Evolutionary conservation across 37 sponge, comb jelly and placozoan genomes (phyloP), one percentile per base, ranked within the genome.

Genomic region (Agelas oroides): DNA sequence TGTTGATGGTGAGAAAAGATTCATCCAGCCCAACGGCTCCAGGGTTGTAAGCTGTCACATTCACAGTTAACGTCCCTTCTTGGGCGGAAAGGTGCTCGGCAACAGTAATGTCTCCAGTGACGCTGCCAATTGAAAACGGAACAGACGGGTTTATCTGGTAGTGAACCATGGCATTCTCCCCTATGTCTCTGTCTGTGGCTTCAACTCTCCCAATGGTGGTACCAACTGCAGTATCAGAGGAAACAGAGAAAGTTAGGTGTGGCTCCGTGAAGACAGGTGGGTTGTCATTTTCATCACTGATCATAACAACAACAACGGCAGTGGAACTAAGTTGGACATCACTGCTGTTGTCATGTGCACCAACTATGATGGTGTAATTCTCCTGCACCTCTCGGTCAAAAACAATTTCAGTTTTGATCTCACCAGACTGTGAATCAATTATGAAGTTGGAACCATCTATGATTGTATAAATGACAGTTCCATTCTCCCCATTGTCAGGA

Each of bases 201-300:
- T 56, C 25, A 28, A 86, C 46, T 20, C 52, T 35, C 8, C 74
- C 28, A 5, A 93, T 62, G 6, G 63, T 23, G 3, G 55, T 54
- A n/a, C 82, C 81, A 18, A 68, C 53, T 53, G 80, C 14, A 53
- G 75, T 33, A 65, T 72, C 55, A 52, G 79, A 80, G n/a, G 81
- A 33, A 17, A 87, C 23, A 5, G 34, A 24, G 15, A 71, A 56
- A 17, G 57, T 62, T 36, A 59, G 53, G 28, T 31, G 46, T 27
- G 46, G 3, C 3, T 34, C 59, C 17, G 20, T 20, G 71, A 82
- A 82, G 32, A 41, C 38, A 2, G 87, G 87, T 17, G 28, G 16
- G 54, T 87, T 71, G 74, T 87, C 87, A 27, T 87, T 73, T 11
- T 52, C 28, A 56, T 87, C 87, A 30, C 15, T 30, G 24, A 84